Conservation (phyloP, 2,797 vertebrate species). For the Trachurus trachurus region DNA sequence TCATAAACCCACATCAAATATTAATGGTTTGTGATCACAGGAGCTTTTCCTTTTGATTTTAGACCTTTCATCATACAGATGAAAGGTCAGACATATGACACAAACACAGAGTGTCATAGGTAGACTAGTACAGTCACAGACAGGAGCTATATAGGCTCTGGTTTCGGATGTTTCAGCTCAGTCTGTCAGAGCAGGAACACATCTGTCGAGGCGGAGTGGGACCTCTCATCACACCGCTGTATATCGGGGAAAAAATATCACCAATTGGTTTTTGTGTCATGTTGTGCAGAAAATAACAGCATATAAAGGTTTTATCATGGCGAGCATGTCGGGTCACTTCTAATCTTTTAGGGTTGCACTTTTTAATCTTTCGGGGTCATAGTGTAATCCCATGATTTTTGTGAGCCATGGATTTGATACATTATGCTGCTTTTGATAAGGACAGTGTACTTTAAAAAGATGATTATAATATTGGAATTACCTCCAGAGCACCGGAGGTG, state of each 20-base stretch:
- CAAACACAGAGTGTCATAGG: slow-evolving; percentile 25
- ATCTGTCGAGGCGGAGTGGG: slow-evolving; percentile 39
- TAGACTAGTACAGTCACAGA: slow-evolving; percentile 32
- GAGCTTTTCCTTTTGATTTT: slow-evolving; percentile 42
- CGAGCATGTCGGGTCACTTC: slow-evolving; percentile 70
- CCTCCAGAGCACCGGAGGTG: slow-evolving; percentile 33
- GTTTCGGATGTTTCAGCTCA: slow-evolving; percentile 47
- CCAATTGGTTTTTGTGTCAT: slow-evolving; percentile 40
- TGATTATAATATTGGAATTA: slow-evolving; percentile 64
- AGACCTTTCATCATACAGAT: slow-evolving; percentile 49
- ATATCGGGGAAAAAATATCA: slow-evolving; percentile 28
- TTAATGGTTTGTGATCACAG: slow-evolving; percentile 57
- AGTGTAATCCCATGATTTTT: slow-evolving; percentile 79
- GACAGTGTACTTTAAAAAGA: slow-evolving; percentile 60
- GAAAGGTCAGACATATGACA: background rate
- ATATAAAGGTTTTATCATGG: slow-evolving; percentile 68
- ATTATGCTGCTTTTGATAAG: slow-evolving; percentile 65
- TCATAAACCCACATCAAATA: slow-evolving; percentile 55
- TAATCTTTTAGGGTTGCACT: slow-evolving; percentile 76
- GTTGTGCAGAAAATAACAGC: slow-evolving; percentile 48
- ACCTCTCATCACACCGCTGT: slow-evolving; percentile 31
- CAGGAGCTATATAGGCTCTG: slow-evolving; percentile 12
- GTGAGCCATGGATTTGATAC: slow-evolving; percentile 73
- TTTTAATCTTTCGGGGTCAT: slow-evolving; percentile 76
- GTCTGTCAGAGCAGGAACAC: slow-evolving; percentile 25